Evolutionary conservation across 2,797 vertebrate species (phyloP).

Genomic region (Antennarius maculatus): DNA sequence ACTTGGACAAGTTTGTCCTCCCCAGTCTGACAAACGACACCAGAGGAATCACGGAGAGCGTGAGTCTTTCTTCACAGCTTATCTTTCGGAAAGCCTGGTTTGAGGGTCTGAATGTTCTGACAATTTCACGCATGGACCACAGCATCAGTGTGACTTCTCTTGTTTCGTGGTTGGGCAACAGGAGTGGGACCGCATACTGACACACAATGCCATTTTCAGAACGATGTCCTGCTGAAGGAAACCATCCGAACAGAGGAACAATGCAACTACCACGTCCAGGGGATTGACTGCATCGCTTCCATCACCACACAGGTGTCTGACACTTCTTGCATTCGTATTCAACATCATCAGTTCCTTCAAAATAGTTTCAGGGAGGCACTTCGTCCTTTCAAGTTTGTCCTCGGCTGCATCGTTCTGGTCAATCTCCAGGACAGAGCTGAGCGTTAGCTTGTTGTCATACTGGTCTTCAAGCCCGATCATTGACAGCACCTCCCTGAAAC

Average conservation of each 20-base stretch:
- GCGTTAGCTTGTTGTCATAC: constrained; percentile 66
- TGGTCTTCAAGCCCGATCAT: constrained; percentile 66
- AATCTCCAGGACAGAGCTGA: constrained; percentile 66
- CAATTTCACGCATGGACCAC: constrained; percentile 76
- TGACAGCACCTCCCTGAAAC: constrained; percentile 61
- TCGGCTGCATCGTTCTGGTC: constrained; percentile 56
- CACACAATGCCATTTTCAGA: constrained; percentile 78
- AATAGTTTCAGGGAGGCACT: constrained; percentile 65
- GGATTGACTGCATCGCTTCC: constrained; percentile 25
- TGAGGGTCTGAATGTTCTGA: constrained; percentile 72
- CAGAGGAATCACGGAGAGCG: constrained; percentile 43
- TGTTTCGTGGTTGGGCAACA: constrained; percentile 72
- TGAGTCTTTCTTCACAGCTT: constrained; percentile 74
- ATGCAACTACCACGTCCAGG: constrained; percentile 41
- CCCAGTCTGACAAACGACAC: constrained; percentile 63
- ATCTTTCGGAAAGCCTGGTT: constrained; percentile 43
- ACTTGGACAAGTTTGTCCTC: constrained; percentile 68
- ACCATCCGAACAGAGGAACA: constrained; percentile 48
- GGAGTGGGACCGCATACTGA: constrained; percentile 78
- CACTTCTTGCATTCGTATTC: constrained; percentile 64
- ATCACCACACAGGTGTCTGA: constrained; percentile 14
- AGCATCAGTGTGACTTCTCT: constrained; percentile 69
- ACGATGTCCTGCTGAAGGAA: constrained; percentile 47
- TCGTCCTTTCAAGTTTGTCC: constrained; percentile 43
- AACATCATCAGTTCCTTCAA: constrained; percentile 73